Evolutionary conservation across 2,888 invertebrate genomes (phyloP).

Genomic region (Theretra japonica): DNA sequence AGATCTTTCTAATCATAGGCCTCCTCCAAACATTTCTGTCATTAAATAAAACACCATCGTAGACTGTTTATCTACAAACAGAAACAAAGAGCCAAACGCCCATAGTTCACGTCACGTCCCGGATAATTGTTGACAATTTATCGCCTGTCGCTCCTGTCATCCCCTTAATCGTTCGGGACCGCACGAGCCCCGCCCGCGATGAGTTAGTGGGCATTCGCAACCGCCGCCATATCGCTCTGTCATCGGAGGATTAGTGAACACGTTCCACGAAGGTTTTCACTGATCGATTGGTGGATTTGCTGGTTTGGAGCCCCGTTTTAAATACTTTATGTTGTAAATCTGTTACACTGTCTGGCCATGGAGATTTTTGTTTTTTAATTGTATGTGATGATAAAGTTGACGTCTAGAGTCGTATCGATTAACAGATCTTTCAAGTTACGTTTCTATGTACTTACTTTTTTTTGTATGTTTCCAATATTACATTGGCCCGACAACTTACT

Average conservation of each 20-base stretch:
- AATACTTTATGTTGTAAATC: not conserved
- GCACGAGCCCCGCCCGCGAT: slow-evolving; percentile 55
- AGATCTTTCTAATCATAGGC: not conserved
- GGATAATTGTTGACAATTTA: slow-evolving; percentile 76
- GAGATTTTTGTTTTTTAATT: not conserved
- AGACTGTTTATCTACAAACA: slow-evolving; percentile 11
- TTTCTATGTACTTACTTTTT: too few relatives aligned
- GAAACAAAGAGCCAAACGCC: slow-evolving; percentile 50
- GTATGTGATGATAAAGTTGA: not conserved
- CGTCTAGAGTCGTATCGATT: not conserved
- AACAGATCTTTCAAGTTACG: not conserved
- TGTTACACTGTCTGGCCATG: not conserved
- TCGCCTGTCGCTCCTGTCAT: slow-evolving; percentile 77
- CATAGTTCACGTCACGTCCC: slow-evolving; percentile 55
- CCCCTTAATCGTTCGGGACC: slow-evolving; percentile 65
- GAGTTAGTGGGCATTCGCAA: slow-evolving; percentile 54
- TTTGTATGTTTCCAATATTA: too few relatives aligned
- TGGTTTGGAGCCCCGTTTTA: slow-evolving; percentile 39
- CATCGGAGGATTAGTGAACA: slow-evolving; percentile 70
- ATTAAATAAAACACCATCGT: slow-evolving; percentile 30
- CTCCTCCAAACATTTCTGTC: too few relatives aligned
- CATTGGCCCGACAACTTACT: too few relatives aligned
- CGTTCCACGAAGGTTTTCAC: slow-evolving; percentile 73
- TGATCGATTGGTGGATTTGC: slow-evolving; percentile 69
- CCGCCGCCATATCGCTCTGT: slow-evolving; percentile 57